phyloP scores from a whole-genome alignment of 30 jellyfish, hydroid and myxozoan genomes.

The Nemopilema nomurai region DNA sequence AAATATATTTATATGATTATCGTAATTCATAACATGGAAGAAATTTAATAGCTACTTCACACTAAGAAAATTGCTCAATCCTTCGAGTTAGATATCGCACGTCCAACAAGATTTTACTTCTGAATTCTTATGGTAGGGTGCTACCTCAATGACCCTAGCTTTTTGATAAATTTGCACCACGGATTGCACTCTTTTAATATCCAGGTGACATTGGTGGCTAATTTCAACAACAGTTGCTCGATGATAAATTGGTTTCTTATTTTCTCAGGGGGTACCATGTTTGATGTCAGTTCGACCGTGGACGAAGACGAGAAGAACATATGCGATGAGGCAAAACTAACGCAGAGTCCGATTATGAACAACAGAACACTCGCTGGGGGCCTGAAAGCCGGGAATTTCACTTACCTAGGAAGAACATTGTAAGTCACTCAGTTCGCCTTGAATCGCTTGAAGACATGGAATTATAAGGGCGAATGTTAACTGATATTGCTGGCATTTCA shows the following conservation, averaged over 20 bases:
- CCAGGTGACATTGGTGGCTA: background rate
- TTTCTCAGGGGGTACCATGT: conserved; percentile 64
- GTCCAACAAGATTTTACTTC: no score
- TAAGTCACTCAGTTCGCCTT: conserved; percentile 11
- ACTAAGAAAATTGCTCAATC: no score
- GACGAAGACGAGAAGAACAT: conserved; percentile 31
- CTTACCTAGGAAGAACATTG: conserved; percentile 92
- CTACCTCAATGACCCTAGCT: no score
- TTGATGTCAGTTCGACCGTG: conserved; percentile 56
- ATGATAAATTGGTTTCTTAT: background rate
- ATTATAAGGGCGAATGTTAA: no score
- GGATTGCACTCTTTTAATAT: no score
- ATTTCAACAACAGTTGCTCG: background rate
- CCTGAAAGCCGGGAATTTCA: conserved; percentile 88
- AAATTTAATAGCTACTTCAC: no score
- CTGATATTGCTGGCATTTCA: no score
- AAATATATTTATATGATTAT: no score
- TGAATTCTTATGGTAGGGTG: no score
- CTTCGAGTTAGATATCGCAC: no score
- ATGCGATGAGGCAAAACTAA: conserved; percentile 75
- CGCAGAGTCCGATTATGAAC: conserved; percentile 84
- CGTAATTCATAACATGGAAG: no score
- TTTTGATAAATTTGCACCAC: no score
- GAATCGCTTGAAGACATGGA: background rate
- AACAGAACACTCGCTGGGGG: conserved; percentile 95